Percentiles rank a stretch among this genome's conserved stretches.
Conservation (phyloP, 2,888 invertebrate species). For the Caenorhabditis angaria region DNA sequence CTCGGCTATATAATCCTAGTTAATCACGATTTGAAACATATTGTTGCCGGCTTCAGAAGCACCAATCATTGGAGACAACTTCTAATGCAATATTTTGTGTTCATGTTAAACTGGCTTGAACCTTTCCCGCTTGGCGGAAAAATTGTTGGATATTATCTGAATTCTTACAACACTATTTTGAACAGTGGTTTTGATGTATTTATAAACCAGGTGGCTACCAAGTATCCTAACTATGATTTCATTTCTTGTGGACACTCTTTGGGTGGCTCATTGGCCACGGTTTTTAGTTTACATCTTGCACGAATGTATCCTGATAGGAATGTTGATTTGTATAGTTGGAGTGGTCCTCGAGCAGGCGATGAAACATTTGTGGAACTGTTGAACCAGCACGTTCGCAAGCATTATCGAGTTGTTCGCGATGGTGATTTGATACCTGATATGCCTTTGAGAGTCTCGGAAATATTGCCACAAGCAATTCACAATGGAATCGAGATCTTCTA, state of each 20-base stretch:
- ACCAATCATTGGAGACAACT: constrained; percentile 29
- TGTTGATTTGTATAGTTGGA: constrained; percentile 27
- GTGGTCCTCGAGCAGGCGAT: constrained; percentile 44
- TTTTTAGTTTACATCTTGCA: constrained; percentile 43
- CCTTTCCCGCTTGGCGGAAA: constrained; percentile 31
- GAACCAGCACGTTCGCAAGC: constrained; percentile 13
- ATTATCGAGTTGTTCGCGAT: constrained; percentile 42
- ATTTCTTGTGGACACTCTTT: constrained; percentile 45
- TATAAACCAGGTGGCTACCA: constrained; percentile 14
- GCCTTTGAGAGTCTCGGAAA: constrained; percentile 43
- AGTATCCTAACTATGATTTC: constrained; percentile 27
- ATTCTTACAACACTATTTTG: constrained; percentile 33
- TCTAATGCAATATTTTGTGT: constrained; percentile 29
- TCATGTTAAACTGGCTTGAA: constrained; percentile 30
- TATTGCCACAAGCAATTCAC: constrained; percentile 38
- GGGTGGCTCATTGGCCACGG: constrained; percentile 44
- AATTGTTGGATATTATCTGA: constrained; percentile 34
- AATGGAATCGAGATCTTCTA: constrained; percentile 46
- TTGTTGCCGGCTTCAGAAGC: constrained; percentile 33
- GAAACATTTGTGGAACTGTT: constrained; percentile 41
- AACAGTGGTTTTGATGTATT: constrained; percentile 27
- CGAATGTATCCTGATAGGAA: constrained; percentile 22
- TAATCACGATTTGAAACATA: constrained; percentile 28
- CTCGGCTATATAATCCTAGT: constrained; percentile 31
- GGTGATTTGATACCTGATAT: constrained; percentile 48